phyloP scores from a whole-genome alignment of 2,888 invertebrate genomes.

The Sussaba pulchella region DNA sequence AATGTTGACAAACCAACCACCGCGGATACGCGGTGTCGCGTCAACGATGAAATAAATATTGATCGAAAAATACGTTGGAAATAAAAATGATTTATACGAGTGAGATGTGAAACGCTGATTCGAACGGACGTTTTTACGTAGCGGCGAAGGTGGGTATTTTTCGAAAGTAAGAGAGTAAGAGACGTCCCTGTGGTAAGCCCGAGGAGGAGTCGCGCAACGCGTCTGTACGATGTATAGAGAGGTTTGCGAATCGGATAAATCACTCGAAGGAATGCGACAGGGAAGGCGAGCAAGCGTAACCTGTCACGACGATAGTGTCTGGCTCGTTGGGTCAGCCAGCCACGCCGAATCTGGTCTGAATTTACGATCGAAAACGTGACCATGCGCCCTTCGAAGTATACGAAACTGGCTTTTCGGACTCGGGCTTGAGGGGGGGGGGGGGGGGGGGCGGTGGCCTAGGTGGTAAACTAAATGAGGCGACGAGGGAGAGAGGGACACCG shows the following conservation, averaged over 20 bases:
- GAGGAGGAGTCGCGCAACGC: not conserved
- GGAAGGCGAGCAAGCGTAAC: constrained; percentile 30
- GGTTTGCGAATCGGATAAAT: constrained; percentile 53
- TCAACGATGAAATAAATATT: constrained; percentile 18
- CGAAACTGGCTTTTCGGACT: constrained; percentile 7
- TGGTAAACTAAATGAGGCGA: no score
- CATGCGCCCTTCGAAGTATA: constrained; percentile 26
- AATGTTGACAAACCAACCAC: no score
- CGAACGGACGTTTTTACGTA: not conserved
- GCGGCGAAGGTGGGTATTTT: not conserved
- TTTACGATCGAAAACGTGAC: constrained; percentile 61
- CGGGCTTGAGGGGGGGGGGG: no score
- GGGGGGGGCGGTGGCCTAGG: not conserved
- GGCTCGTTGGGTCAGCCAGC: constrained; percentile 35
- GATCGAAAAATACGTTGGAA: not conserved
- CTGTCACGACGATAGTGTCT: constrained; percentile 54
- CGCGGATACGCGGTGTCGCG: not conserved
- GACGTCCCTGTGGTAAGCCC: not conserved
- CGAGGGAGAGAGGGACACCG: no score
- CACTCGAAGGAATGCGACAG: constrained; percentile 42
- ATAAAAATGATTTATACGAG: not conserved
- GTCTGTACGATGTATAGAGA: constrained; percentile 13
- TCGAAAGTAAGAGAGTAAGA: not conserved
- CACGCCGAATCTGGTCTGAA: constrained; percentile 50
- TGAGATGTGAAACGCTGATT: not conserved